Conservation (phyloP, 2,113 vertebrate species). For the Puffinus mauretanicus region DNA sequence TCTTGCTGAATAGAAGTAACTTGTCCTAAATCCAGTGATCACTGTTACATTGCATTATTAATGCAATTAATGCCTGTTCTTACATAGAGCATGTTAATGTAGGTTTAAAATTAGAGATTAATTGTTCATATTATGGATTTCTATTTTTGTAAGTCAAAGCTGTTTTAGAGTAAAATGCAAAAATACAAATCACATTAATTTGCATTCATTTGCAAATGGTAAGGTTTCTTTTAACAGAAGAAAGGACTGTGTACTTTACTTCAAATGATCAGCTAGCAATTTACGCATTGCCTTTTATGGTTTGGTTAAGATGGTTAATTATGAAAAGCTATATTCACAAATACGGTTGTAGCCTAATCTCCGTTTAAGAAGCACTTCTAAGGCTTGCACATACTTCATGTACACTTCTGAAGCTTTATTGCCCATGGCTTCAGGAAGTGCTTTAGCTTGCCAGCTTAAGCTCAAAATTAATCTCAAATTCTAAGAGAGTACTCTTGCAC, state of each 20-base stretch:
- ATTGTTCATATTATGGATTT: background rate
- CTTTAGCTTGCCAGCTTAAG: background rate
- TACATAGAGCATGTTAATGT: background rate
- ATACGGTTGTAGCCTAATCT: background rate
- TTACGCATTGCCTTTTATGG: background rate
- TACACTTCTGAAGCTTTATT: background rate
- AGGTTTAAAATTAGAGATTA: background rate
- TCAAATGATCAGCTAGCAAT: background rate
- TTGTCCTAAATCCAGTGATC: background rate
- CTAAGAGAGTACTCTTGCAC: background rate
- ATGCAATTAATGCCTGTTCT: conserved; percentile 6
- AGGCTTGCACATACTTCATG: background rate
- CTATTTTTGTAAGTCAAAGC: conserved; percentile 7
- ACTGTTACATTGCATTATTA: background rate
- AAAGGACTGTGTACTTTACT: background rate
- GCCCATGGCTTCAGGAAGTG: background rate
- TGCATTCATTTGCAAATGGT: background rate
- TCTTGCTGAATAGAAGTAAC: background rate
- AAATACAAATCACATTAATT: conserved; percentile 6
- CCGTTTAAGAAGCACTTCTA: background rate
- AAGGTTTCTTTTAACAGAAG: background rate
- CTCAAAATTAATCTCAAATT: background rate
- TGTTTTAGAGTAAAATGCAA: background rate
- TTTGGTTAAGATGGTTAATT: background rate
- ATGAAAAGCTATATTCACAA: background rate